These are phyloP conservation scores for Lasius platythorax DNA, from an alignment of 2,888 invertebrate species.

Conservation along the genomic window DNA sequence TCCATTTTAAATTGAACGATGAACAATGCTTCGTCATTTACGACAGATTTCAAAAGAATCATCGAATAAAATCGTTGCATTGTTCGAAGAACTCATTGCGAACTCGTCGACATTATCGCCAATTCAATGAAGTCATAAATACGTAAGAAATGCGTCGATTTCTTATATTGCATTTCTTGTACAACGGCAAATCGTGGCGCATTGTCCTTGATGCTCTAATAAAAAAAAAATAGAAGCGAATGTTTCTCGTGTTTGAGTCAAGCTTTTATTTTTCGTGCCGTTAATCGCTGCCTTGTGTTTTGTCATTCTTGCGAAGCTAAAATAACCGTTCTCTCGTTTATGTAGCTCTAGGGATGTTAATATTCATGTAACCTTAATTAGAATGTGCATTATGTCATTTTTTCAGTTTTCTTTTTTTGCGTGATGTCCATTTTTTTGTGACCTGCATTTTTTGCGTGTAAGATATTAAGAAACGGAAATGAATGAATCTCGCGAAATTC, in stretches of 20 bases:
- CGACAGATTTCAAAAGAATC: background rate
- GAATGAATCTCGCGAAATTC: background rate
- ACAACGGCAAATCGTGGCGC: background rate
- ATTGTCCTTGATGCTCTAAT: constrained; percentile 24
- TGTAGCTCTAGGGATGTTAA: background rate
- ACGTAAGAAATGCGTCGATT: constrained; percentile 20
- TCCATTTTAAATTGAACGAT: too few relatives aligned
- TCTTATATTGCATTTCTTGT: constrained; percentile 9
- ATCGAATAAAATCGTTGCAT: too few relatives aligned
- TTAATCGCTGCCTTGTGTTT: constrained; percentile 23
- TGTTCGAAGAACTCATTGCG: constrained; percentile 1
- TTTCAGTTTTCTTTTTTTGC: background rate
- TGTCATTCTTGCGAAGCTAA: constrained; percentile 6
- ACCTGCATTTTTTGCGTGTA: constrained; percentile 1
- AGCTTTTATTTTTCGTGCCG: constrained; percentile 23
- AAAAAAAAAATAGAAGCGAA: constrained; percentile 7
- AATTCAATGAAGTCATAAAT: background rate
- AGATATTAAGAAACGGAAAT: background rate
- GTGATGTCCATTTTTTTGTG: background rate
- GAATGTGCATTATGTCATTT: background rate
- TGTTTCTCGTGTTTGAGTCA: background rate
- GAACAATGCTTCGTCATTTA: too few relatives aligned
- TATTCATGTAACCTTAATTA: constrained; percentile 22
- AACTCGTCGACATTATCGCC: background rate
- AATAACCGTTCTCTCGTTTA: background rate